These are phyloP conservation scores for Perithous albicinctus DNA, from an alignment of 2,888 invertebrate species.

Conservation along the genomic window DNA sequence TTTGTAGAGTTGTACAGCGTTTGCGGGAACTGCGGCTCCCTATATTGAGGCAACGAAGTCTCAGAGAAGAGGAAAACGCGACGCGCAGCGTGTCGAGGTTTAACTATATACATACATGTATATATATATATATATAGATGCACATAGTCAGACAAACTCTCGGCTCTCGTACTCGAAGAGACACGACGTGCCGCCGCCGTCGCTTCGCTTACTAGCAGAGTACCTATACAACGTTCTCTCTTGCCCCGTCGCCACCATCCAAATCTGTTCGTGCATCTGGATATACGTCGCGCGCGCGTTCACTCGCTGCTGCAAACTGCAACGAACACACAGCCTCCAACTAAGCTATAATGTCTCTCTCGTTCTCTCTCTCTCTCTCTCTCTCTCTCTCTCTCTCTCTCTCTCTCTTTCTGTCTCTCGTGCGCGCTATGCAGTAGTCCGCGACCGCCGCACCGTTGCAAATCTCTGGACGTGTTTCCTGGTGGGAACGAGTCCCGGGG, in stretches of 20 bases:
- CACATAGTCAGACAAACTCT: slow-evolving; percentile 3
- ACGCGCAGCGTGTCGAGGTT: slow-evolving; percentile 22
- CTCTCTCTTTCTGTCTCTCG: no score
- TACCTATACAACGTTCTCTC: not conserved
- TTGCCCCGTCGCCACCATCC: slow-evolving; percentile 50
- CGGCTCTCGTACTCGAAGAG: slow-evolving; percentile 19
- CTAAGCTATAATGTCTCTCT: slow-evolving; percentile 19
- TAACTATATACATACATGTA: no score
- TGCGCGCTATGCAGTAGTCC: slow-evolving; percentile 57
- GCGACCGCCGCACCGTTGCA: slow-evolving; percentile 69
- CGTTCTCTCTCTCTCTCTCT: no score
- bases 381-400: no score
- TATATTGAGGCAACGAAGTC: not conserved
- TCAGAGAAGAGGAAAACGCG: slow-evolving; percentile 28
- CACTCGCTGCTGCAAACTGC: slow-evolving; percentile 66
- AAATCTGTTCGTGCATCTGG: slow-evolving; percentile 76
- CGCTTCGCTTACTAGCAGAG: slow-evolving; percentile 10
- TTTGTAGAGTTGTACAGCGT: not conserved
- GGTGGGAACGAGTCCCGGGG: slow-evolving; percentile 65
- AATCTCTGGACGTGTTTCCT: slow-evolving; percentile 74
- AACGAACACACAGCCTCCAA: slow-evolving; percentile 20
- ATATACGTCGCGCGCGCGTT: slow-evolving; percentile 42
- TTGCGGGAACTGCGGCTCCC: not conserved
- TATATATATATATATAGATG: no score
- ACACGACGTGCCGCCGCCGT: slow-evolving; percentile 35